A percentile compares a stretch with the other conserved stretches of the same genome.
These are phyloP conservation scores for Xenopus borealis DNA, from an alignment of 2,113 vertebrate species.

Conservation along the genomic window DNA sequence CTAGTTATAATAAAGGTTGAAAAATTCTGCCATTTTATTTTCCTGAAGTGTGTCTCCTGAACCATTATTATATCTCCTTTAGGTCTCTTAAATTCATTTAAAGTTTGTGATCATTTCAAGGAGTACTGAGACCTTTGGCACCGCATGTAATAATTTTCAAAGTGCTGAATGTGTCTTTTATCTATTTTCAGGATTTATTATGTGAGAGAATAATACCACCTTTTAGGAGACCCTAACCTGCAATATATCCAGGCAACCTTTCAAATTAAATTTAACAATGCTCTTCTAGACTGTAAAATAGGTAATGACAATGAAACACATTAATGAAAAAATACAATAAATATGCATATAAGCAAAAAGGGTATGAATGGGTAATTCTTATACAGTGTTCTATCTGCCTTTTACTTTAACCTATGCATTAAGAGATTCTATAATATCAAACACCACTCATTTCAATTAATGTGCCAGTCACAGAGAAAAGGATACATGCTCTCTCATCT, in stretches of 20 bases:
- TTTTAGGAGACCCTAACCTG: background rate
- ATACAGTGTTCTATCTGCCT: background rate
- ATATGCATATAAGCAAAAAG: background rate
- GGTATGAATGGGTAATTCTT: background rate
- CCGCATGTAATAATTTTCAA: conserved; percentile 15
- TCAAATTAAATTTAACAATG: conserved; percentile 6
- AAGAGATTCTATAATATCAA: background rate
- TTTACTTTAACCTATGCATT: background rate
- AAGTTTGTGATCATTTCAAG: conserved; percentile 6
- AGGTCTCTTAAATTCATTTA: conserved; percentile 4
- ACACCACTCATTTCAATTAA: background rate
- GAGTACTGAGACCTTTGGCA: conserved; percentile 3
- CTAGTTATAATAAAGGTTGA: conserved; percentile 1
- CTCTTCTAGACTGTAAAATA: background rate
- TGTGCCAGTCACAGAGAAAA: background rate
- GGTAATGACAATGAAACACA: background rate
- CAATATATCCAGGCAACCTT: background rate
- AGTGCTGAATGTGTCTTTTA: conserved; percentile 12
- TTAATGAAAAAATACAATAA: background rate
- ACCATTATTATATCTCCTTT: conserved; percentile 3
- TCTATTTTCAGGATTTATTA: conserved; percentile 24
- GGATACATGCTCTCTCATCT: background rate
- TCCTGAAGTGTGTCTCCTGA: conserved; percentile 1
- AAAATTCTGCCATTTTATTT: conserved; percentile 2
- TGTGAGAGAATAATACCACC: conserved; percentile 2